Percentiles rank a stretch among this genome's conserved stretches.
phyloP scores from a whole-genome alignment of 2,888 invertebrate genomes.

The Clitarchus hookeri region DNA sequence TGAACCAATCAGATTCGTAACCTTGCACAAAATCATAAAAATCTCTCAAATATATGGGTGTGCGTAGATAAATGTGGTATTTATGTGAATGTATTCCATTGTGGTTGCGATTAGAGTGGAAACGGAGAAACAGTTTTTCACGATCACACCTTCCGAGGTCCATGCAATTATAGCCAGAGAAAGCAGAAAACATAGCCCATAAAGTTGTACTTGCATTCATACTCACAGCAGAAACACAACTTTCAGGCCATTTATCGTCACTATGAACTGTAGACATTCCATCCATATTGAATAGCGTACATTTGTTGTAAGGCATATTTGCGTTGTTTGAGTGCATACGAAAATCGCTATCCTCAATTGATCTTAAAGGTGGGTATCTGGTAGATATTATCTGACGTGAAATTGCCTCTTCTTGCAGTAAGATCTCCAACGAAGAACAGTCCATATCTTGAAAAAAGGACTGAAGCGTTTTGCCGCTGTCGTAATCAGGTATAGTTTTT shows the following conservation, averaged over 20 bases:
- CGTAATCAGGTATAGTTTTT: background rate
- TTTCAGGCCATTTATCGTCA: constrained; percentile 1
- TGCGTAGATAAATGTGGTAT: constrained; percentile 1
- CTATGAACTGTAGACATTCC: background rate
- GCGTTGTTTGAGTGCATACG: background rate
- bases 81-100: background rate
- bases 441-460: background rate
- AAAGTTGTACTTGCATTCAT: background rate
- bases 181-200: background rate
- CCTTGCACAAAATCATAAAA: background rate
- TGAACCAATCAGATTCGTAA: background rate
- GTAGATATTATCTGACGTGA: background rate
- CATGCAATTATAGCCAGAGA: background rate
- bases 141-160: background rate
- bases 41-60: background rate
- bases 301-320: background rate
- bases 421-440: background rate
- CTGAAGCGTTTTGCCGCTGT: background rate
- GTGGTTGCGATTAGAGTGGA: background rate
- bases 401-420: background rate
- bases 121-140: background rate
- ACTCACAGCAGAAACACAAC: background rate
- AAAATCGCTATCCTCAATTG: background rate
- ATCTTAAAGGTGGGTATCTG: background rate
- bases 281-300: background rate